Conservation (phyloP, 2,113 vertebrate genomes). For the Neogale vison region DNA sequence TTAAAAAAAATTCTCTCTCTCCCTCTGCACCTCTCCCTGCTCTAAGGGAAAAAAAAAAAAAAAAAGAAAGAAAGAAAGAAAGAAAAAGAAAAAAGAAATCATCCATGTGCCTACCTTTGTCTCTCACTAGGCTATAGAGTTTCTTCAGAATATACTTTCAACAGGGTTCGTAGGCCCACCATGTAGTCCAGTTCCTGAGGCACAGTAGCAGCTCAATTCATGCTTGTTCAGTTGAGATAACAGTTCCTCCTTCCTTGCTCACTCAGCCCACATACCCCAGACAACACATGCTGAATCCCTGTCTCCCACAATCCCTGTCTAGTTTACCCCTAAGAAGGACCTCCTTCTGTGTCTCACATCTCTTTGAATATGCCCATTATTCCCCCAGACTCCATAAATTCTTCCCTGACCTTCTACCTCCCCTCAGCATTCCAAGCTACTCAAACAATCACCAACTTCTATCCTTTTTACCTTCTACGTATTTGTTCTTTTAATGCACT, state of each 20-base stretch:
- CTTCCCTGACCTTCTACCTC: background rate
- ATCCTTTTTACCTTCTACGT: background rate
- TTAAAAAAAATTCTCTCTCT: background rate
- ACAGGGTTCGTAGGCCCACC: background rate
- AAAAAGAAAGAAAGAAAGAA: too few species aligned
- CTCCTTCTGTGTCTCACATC: background rate
- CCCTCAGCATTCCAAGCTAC: background rate
- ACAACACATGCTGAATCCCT: background rate
- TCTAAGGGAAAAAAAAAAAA: background rate
- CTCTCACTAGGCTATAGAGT: background rate
- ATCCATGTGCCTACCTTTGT: background rate
- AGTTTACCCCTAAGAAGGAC: background rate
- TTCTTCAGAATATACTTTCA: background rate
- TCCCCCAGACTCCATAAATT: background rate
- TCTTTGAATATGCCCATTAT: background rate
- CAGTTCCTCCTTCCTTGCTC: background rate
- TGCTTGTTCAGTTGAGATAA: background rate
- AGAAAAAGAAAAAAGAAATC: background rate
- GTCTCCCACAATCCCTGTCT: background rate
- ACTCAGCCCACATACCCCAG: background rate
- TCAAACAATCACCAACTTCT: background rate
- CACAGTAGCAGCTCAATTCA: background rate
- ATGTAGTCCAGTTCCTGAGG: background rate
- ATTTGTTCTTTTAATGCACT: background rate
- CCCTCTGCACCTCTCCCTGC: background rate